Base-by-base conservation (phyloP, 2,888 invertebrate species). In the Gastrophysa polygoni region DNA sequence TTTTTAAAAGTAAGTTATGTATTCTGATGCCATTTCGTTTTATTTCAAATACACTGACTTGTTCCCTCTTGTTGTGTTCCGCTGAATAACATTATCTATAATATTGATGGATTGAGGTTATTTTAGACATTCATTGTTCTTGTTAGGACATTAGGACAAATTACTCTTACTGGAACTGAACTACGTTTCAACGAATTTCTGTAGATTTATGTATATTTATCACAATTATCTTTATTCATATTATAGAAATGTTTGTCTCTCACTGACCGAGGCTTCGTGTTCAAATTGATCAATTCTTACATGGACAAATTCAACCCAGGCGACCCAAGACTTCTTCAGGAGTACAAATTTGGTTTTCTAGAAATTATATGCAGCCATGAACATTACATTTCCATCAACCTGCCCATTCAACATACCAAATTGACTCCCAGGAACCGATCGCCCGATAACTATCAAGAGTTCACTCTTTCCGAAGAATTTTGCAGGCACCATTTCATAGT, bases 261-360 rank as follows among this genome's bases (percentile, higher is more conserved):
- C 74, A 94, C 96, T 91, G 97, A 98, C 81, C 88, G 98, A 68
- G 96, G 97, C 16, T 93, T 94, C 79, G 92, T 96, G 20, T 96
- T 98, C 78, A 89, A 90, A 69, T 84, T 95, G 74, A 91, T 98
- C 72, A 93, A 93, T 75, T 88, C 87, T 69, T 95, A 96, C 79
- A 84, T 97, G 82, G 92, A 91, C 63, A 91, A 92, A 76, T 95
- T 96, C 80, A 89, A 89, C 64, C 87, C 91, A 0, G 92, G 92
- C 24, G 95, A 95, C 82, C 81, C 85, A 1, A 87, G 94, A 77
- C 85, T 89, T 0, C 83, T 97, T 28, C 92, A 95, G 74, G 94
- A 95, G 75, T 93, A 92, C 80, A 98, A 97, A 83, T 94, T 96
- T 77, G 90, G 91, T 61, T 96, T 98, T 78, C 83, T 98, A 51